Evolutionary conservation across 2,113 vertebrate genomes (phyloP).

Genomic region (Jacana jacana): DNA sequence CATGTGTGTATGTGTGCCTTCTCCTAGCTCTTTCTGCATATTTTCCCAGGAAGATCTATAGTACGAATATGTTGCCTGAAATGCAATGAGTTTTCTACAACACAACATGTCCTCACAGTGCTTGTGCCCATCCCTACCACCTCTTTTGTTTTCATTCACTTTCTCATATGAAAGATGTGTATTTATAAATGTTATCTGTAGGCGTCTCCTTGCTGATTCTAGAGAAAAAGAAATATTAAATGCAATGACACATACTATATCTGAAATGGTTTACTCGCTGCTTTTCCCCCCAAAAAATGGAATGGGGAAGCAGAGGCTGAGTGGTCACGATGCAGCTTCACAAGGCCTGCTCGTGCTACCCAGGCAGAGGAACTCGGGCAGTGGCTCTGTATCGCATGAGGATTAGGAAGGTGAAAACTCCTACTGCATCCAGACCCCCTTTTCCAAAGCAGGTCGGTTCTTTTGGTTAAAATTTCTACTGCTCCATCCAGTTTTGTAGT

Average conservation of each 20-base stretch:
- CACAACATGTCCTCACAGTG: background rate
- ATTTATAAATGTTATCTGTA: background rate
- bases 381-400: background rate
- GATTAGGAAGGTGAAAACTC: background rate
- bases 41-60: background rate
- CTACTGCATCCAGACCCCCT: background rate
- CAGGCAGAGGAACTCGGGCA: background rate
- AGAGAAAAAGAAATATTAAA: background rate
- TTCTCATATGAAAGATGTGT: background rate
- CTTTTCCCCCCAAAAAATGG: background rate
- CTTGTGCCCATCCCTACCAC: background rate
- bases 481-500: background rate
- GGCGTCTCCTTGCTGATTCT: background rate
- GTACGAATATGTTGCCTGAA: background rate
- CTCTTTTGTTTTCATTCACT: background rate
- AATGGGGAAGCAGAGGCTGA: background rate
- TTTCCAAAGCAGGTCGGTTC: background rate
- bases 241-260: background rate
- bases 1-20: background rate
- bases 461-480: background rate
- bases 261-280: background rate
- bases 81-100: background rate
- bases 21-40: background rate
- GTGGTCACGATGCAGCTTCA: background rate
- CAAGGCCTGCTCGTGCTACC: background rate